Conservation (phyloP, 1,140 invertebrate genomes). For the Musca domestica region DNA sequence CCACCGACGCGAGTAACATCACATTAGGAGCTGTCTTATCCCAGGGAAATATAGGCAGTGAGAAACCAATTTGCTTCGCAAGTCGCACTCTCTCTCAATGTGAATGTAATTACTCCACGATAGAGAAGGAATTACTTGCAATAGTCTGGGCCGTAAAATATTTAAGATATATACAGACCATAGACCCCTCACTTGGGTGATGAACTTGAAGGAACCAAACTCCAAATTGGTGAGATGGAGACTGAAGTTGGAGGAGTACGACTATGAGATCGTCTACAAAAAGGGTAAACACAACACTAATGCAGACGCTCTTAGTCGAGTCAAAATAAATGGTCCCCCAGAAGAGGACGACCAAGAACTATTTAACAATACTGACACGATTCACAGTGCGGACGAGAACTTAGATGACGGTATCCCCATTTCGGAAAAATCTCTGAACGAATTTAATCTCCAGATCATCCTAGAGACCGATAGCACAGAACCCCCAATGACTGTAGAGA, state of each 20-base stretch:
- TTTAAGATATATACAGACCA: conserved; percentile 58
- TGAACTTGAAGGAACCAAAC: conserved; percentile 54
- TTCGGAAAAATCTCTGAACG: conserved; percentile 3
- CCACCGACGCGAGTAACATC: conserved; percentile 35
- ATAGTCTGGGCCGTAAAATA: conserved; percentile 53
- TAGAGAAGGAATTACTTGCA: conserved; percentile 51
- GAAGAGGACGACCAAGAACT: neutral
- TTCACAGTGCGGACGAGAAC: conserved; percentile 9
- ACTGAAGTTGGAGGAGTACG: conserved; percentile 37
- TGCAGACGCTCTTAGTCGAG: conserved; percentile 11
- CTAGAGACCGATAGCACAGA: neutral
- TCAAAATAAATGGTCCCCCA: neutral
- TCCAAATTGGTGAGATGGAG: conserved; percentile 28
- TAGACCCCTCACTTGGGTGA: conserved; percentile 55
- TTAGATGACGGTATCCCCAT: neutral
- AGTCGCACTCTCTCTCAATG: conserved; percentile 49
- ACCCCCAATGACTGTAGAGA: conserved; percentile 24
- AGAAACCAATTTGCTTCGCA: conserved; percentile 47
- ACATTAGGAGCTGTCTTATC: conserved; percentile 40
- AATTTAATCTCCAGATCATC: conserved; percentile 12
- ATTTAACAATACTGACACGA: neutral
- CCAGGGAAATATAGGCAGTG: conserved; percentile 35
- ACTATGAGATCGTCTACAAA: conserved; percentile 42
- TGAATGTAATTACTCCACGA: conserved; percentile 52
- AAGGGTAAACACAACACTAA: conserved; percentile 22